Conservation (phyloP, 2,797 vertebrate species). For the Melanotaenia trifasciata region DNA sequence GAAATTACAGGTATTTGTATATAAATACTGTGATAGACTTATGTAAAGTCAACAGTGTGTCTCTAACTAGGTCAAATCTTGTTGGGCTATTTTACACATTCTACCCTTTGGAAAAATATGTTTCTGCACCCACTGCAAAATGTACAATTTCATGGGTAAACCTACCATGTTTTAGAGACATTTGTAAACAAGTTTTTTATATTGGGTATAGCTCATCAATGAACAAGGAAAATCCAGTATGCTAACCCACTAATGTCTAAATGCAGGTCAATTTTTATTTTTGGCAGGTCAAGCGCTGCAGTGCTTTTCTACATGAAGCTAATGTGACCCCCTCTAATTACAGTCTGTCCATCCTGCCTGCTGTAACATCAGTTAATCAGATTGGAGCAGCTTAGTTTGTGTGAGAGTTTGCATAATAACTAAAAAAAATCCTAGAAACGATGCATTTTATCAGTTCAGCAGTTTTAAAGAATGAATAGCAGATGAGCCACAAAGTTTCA, state of each 20-base stretch:
- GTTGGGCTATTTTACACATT: not conserved
- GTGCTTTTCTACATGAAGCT: not conserved
- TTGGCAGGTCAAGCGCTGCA: not conserved
- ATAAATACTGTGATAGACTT: not conserved
- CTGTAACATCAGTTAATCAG: not conserved
- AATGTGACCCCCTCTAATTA: too few relatives aligned
- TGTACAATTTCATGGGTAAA: not conserved
- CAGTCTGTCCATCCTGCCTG: too few relatives aligned
- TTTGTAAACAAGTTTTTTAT: not conserved
- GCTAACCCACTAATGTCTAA: not conserved
- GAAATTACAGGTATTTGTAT: not conserved
- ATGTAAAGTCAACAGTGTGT: not conserved
- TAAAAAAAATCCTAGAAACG: not conserved
- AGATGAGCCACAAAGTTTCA: too few relatives aligned
- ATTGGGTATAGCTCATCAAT: not conserved
- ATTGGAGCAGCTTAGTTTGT: not conserved
- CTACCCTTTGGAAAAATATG: not conserved
- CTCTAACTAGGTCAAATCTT: not conserved
- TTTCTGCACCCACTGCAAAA: not conserved
- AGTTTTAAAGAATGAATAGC: too few relatives aligned
- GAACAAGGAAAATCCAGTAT: not conserved
- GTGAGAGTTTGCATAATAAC: not conserved
- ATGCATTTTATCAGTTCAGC: not conserved
- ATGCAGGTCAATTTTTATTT: too few relatives aligned
- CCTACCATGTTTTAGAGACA: not conserved